Base-by-base conservation (phyloP, 2,797 vertebrate species). In the Bradypus variegatus region DNA sequence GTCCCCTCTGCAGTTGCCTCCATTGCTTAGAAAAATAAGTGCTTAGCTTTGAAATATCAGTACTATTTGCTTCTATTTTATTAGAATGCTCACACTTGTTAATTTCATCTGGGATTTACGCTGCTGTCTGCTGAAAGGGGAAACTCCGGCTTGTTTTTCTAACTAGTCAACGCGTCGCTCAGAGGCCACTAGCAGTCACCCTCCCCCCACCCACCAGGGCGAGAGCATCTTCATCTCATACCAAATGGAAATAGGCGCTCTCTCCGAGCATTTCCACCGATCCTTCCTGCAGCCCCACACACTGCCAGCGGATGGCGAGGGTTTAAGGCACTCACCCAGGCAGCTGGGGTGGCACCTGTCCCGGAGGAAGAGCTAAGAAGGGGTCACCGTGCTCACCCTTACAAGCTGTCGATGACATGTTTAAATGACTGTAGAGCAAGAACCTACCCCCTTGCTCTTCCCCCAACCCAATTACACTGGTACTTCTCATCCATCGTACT, bases 361-460 rank as follows among this genome's bases (percentile, higher is more conserved):
- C 45, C 15, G 9, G 8, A 48, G 31, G 73, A 4, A 31, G 13
- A 36, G 38, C 70, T 75, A 31, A 3, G 8, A 29, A 31, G 31
- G 1, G 13, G 1, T 16, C 3, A 1, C 23, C 62, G 0, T 9
- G 1, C 27, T 45, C 33, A 12, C 25, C 33, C 41, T 36, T 15
- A 3, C 2, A 7, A 53, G 27, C 33, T 15, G 4, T 27, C 23
- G 9, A 12, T 7, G 8, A 6, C 12, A 5, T 33, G 12, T 16
- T 29, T 48, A 16, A 29, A 16, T 8, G 62, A 16, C 14, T 5
- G 45, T 41, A 7, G 4, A 64, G 10, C 3, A 15, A 38, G n/a
- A 18, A n/a, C 6, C 12, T 0, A 14, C 27, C 18, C 31, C 6
- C 1, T 8, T 8, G 9, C 60, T 23, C 27, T 5, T 10, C 8